Conservation (phyloP, 2,888 invertebrate genomes). For the Pterostichus madidus region DNA sequence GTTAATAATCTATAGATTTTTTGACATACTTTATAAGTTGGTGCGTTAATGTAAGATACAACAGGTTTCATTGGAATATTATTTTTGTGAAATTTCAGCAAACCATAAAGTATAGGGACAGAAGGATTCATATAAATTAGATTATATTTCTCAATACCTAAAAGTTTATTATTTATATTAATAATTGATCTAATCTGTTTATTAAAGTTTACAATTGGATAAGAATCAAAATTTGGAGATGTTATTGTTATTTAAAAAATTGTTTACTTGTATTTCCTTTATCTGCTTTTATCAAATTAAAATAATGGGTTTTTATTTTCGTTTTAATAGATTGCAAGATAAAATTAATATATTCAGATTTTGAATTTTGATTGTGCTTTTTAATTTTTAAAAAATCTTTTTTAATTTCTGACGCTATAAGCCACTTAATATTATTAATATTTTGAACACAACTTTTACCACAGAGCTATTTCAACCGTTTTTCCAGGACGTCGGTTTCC, state of each 20-base stretch:
- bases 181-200: neutral
- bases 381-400: too few relatives aligned
- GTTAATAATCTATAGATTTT: neutral
- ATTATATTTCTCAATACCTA: too few relatives aligned
- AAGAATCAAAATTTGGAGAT: neutral
- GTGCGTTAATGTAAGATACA: too few relatives aligned
- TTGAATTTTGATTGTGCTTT: neutral
- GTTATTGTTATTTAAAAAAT: neutral
- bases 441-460: neutral
- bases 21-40: conserved; percentile 12
- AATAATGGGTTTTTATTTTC: neutral
- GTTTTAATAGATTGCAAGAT: neutral
- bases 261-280: conserved; percentile 18
- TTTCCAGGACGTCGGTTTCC: neutral
- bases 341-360: neutral
- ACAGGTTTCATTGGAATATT: neutral
- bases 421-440: too few relatives aligned
- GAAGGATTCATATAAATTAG: too few relatives aligned
- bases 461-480: neutral
- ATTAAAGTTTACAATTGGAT: neutral
- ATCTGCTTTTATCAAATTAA: conserved; percentile 10
- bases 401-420: too few relatives aligned
- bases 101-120: neutral
- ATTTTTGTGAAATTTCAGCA: neutral
- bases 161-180: neutral